Conservation (phyloP, 2,113 vertebrate genomes). For the Hiodon alosoides region DNA sequence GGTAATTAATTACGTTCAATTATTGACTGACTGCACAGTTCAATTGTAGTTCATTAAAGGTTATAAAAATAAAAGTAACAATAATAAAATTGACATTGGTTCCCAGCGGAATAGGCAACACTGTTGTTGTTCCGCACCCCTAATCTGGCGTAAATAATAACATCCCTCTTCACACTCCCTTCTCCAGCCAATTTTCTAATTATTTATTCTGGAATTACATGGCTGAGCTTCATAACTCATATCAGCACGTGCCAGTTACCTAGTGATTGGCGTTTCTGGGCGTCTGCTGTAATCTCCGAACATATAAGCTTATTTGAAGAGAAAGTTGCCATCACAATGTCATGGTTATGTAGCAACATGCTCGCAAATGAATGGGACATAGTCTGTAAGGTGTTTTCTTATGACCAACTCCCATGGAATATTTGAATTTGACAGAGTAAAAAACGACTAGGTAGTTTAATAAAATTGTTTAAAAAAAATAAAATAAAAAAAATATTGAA, state of each 20-base stretch:
- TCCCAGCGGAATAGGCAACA: conserved; percentile 69
- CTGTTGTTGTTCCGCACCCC: conserved; percentile 73
- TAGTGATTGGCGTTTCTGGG: conserved; percentile 53
- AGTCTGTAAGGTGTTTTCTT: background rate
- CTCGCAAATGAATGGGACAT: background rate
- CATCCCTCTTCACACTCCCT: conserved; percentile 33
- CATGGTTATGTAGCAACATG: conserved; percentile 2
- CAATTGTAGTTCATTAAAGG: conserved; percentile 72
- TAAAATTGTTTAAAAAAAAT: background rate
- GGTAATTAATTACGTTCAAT: conserved; percentile 62
- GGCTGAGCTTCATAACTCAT: conserved; percentile 67
- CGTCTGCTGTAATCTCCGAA: conserved; percentile 52
- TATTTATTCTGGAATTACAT: conserved; percentile 70
- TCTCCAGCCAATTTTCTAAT: conserved; percentile 68
- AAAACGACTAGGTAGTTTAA: background rate
- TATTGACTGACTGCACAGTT: conserved; percentile 73
- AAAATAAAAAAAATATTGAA: background rate
- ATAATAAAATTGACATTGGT: conserved; percentile 75
- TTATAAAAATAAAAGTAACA: conserved; percentile 71
- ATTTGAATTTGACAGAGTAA: background rate
- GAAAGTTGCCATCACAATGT: conserved; percentile 2
- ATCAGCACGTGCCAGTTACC: conserved; percentile 52
- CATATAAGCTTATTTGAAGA: conserved; percentile 1
- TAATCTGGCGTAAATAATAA: conserved; percentile 85
- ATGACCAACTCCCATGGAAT: background rate